Evolutionary conservation across 2,888 invertebrate genomes (phyloP).

Genomic region (Microctonus brassicae): DNA sequence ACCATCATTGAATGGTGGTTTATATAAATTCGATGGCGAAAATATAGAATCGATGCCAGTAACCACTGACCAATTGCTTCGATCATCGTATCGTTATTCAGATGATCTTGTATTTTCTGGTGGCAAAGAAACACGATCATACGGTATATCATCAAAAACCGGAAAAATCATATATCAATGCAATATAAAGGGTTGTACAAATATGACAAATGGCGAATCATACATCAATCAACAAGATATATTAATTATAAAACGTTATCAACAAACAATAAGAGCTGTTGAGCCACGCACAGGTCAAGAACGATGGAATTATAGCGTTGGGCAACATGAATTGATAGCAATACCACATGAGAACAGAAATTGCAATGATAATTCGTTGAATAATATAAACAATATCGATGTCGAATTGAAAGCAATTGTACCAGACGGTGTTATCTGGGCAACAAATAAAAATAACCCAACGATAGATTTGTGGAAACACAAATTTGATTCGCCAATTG

Average conservation of each 20-base stretch:
- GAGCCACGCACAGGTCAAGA: slow-evolving; percentile 89
- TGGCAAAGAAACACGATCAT: slow-evolving; percentile 87
- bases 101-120: slow-evolving; percentile 90
- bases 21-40: slow-evolving; percentile 93
- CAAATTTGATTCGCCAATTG: slow-evolving; percentile 87
- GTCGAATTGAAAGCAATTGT: slow-evolving; percentile 78
- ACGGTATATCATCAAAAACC: slow-evolving; percentile 80
- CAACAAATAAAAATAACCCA: slow-evolving; percentile 75
- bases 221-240: slow-evolving; percentile 71
- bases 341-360: slow-evolving; percentile 68
- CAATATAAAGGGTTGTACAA: slow-evolving; percentile 79
- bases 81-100: slow-evolving; percentile 88
- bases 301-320: slow-evolving; percentile 97
- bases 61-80: slow-evolving; percentile 86
- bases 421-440: slow-evolving; percentile 81
- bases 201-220: slow-evolving; percentile 74
- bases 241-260: slow-evolving; percentile 84
- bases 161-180: slow-evolving; percentile 85
- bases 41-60: slow-evolving; percentile 90
- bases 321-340: slow-evolving; percentile 84
- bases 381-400: slow-evolving; percentile 47
- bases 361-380: slow-evolving; percentile 64
- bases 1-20: slow-evolving; percentile 90
- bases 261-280: slow-evolving; percentile 90
- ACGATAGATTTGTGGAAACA: slow-evolving; percentile 79